A percentile compares a stretch with the other conserved stretches of the same genome.
These are phyloP conservation scores for Leptinotarsa texana DNA, from an alignment of 1,140 invertebrate genomes.

Conservation along the genomic window DNA sequence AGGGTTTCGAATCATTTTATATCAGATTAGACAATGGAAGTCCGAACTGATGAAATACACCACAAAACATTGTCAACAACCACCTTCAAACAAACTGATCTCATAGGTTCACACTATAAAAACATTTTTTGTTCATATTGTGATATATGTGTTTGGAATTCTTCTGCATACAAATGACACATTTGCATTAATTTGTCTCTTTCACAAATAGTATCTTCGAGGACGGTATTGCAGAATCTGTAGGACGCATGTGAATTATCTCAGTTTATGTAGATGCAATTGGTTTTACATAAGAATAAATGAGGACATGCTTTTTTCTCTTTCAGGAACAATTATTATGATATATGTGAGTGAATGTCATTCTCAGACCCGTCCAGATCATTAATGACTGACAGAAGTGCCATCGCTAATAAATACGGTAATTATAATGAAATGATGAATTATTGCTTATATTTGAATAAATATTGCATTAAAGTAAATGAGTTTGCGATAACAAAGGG, in stretches of 20 bases:
- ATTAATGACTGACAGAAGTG: no score
- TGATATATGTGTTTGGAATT: slow-evolving; percentile 30
- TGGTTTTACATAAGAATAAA: slow-evolving; percentile 16
- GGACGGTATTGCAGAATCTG: slow-evolving; percentile 23
- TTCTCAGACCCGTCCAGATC: background rate
- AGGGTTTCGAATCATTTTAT: no score
- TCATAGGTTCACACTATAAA: slow-evolving; percentile 7
- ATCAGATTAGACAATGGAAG: no score
- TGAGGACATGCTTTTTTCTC: slow-evolving; percentile 11
- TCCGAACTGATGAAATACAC: no score
- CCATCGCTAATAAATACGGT: background rate
- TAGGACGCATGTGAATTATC: background rate
- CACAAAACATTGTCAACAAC: no score
- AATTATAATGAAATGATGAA: slow-evolving; percentile 1
- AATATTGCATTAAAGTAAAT: background rate
- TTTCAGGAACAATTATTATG: background rate
- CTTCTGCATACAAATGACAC: slow-evolving; percentile 29
- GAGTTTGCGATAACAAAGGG: background rate
- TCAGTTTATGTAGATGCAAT: slow-evolving; percentile 12
- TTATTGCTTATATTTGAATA: slow-evolving; percentile 4
- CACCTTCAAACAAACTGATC: no score
- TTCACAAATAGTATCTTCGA: slow-evolving; percentile 27
- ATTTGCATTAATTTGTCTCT: slow-evolving; percentile 31
- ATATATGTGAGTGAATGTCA: background rate
- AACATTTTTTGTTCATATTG: slow-evolving; percentile 13